Evolutionary conservation across 2,113 vertebrate species (phyloP).

Genomic region (Callionymus lyra): DNA sequence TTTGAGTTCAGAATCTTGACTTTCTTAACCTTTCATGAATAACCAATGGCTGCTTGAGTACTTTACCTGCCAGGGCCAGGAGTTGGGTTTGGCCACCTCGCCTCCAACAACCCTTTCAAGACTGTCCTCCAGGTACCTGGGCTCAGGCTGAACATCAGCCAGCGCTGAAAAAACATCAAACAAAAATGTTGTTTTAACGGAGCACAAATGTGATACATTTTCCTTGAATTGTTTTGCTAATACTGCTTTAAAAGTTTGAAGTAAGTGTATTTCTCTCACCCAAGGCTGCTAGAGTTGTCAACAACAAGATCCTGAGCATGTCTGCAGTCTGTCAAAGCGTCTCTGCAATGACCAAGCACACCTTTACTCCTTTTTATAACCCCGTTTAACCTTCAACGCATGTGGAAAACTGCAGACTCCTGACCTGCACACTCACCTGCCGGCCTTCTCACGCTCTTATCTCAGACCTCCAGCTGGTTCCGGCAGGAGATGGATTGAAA

Average conservation of each 20-base stretch:
- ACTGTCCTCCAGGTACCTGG: slow-evolving; percentile 38
- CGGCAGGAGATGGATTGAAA: background rate
- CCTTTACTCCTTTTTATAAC: slow-evolving; percentile 40
- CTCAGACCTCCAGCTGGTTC: slow-evolving; percentile 6
- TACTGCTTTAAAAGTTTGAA: background rate
- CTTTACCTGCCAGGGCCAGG: slow-evolving; percentile 79
- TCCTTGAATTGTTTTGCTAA: background rate
- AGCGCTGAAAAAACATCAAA: slow-evolving; percentile 28
- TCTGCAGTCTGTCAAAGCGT: slow-evolving; percentile 28
- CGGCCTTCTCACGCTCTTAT: slow-evolving; percentile 39
- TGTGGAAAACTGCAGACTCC: slow-evolving; percentile 3
- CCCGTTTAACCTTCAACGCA: slow-evolving; percentile 18
- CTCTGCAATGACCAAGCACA: slow-evolving; percentile 1
- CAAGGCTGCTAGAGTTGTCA: slow-evolving; percentile 49
- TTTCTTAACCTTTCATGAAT: background rate
- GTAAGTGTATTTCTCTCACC: slow-evolving; percentile 40
- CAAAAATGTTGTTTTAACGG: background rate
- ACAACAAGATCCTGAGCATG: slow-evolving; percentile 69
- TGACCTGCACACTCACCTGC: slow-evolving; percentile 32
- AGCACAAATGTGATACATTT: no score
- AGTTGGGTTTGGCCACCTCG: slow-evolving; percentile 41
- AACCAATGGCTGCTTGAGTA: background rate
- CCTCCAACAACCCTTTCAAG: slow-evolving; percentile 72
- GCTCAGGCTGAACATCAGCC: slow-evolving; percentile 60
- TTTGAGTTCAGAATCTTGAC: no score